phyloP scores from a whole-genome alignment of 2,113 vertebrate genomes.

The Mobula hypostoma region DNA sequence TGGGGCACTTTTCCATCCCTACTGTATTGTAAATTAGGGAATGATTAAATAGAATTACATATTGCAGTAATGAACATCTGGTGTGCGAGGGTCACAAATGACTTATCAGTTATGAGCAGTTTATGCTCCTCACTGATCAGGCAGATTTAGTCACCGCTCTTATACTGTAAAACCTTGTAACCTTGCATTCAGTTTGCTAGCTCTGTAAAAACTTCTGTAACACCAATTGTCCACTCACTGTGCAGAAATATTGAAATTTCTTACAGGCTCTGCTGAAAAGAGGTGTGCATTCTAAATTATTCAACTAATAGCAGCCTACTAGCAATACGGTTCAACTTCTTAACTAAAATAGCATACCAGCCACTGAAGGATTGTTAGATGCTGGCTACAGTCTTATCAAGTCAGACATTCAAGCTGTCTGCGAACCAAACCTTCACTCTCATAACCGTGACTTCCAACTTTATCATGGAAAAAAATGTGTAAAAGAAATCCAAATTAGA shows the following conservation, averaged over 20 bases:
- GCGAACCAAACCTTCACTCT: neutral
- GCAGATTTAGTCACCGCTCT: neutral
- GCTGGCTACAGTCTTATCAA: neutral
- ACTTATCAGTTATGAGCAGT: neutral
- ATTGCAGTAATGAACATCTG: neutral
- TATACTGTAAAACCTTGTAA: neutral
- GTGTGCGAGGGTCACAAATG: neutral
- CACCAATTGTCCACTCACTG: neutral
- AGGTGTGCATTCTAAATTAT: neutral
- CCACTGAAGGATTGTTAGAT: neutral
- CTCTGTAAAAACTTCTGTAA: neutral
- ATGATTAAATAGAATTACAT: constrained; percentile 4
- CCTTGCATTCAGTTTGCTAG: neutral
- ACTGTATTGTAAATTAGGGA: neutral
- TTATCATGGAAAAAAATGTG: neutral
- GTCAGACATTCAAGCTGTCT: neutral
- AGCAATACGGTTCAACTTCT: constrained; percentile 4
- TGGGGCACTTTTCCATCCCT: neutral
- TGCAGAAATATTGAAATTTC: neutral
- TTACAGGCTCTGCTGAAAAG: neutral
- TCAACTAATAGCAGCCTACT: neutral
- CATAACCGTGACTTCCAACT: neutral
- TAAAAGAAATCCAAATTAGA: neutral
- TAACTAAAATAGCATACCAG: neutral
- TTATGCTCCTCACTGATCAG: neutral